Conservation (phyloP, 2,797 vertebrate genomes). For the Nothura maculosa region DNA sequence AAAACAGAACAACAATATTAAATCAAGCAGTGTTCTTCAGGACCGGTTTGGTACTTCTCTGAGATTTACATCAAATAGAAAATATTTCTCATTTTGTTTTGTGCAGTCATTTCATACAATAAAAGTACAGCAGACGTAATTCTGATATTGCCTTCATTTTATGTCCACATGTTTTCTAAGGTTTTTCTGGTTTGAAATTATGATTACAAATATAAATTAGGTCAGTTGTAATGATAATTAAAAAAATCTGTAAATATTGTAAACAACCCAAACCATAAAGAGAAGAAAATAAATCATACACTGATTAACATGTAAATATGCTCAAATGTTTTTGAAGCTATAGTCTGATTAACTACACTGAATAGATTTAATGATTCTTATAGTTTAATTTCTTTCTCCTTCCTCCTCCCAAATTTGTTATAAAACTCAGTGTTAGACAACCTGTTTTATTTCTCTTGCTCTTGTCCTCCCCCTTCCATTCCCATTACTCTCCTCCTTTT, state of each 20-base stretch:
- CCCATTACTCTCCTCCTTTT: constrained; percentile 31
- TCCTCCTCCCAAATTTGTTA: constrained; percentile 15
- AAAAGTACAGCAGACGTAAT: constrained; percentile 2
- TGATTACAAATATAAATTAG: constrained; percentile 54
- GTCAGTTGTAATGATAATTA: constrained; percentile 28
- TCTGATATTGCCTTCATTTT: constrained; percentile 38
- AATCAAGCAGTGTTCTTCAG: constrained; percentile 31
- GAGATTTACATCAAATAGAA: constrained; percentile 45
- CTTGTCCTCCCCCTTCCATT: background rate
- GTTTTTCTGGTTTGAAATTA: constrained; percentile 17
- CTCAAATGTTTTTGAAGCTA: constrained; percentile 40
- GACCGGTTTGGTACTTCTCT: background rate
- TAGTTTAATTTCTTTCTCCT: constrained; percentile 29
- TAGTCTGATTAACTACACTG: constrained; percentile 24
- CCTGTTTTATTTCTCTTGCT: constrained; percentile 21
- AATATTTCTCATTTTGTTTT: constrained; percentile 57
- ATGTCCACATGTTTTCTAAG: constrained; percentile 19
- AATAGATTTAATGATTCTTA: constrained; percentile 4
- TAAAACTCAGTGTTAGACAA: constrained; percentile 11
- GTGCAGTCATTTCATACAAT: constrained; percentile 48
- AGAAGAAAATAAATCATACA: constrained; percentile 25
- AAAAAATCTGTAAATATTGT: background rate
- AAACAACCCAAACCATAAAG: constrained; percentile 16
- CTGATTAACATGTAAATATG: background rate
- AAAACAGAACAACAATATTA: constrained; percentile 15